Percentiles rank a stretch among this genome's conserved stretches.
These are phyloP conservation scores for Phrixothrix hirtus DNA, from an alignment of 2,888 invertebrate genomes.

Conservation along the genomic window DNA sequence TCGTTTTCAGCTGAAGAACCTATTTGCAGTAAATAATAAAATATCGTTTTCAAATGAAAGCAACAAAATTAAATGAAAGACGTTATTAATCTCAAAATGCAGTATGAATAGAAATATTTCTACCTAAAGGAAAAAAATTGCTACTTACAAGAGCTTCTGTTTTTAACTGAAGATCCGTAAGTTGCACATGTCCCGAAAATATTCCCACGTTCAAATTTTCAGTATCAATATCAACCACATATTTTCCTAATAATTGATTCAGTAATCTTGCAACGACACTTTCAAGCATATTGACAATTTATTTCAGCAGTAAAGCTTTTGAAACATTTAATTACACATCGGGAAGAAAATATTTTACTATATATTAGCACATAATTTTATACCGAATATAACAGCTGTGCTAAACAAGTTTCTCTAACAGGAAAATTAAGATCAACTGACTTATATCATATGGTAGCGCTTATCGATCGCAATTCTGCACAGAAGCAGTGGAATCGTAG, in stretches of 20 bases:
- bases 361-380: too few species aligned
- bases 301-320: too few species aligned
- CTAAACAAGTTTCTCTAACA: conserved; percentile 1
- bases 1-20: too few species aligned
- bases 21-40: too few species aligned
- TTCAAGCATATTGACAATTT: conserved; percentile 74
- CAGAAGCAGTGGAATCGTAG: conserved; percentile 29
- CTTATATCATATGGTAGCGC: conserved; percentile 13
- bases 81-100: neutral
- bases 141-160: conserved; percentile 78
- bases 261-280: conserved; percentile 78
- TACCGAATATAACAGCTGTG: neutral
- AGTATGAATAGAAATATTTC: too few species aligned
- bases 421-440: conserved; percentile 10
- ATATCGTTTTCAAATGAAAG: too few species aligned
- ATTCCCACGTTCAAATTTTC: conserved; percentile 84
- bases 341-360: too few species aligned
- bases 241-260: conserved; percentile 79
- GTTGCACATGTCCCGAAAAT: conserved; percentile 78
- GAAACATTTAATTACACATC: too few species aligned
- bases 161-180: conserved; percentile 76
- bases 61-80: neutral
- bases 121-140: too few species aligned
- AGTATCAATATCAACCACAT: conserved; percentile 79
- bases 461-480: conserved; percentile 28